phyloP scores from a whole-genome alignment of 2,888 invertebrate genomes.

The Eilema griseolum region DNA sequence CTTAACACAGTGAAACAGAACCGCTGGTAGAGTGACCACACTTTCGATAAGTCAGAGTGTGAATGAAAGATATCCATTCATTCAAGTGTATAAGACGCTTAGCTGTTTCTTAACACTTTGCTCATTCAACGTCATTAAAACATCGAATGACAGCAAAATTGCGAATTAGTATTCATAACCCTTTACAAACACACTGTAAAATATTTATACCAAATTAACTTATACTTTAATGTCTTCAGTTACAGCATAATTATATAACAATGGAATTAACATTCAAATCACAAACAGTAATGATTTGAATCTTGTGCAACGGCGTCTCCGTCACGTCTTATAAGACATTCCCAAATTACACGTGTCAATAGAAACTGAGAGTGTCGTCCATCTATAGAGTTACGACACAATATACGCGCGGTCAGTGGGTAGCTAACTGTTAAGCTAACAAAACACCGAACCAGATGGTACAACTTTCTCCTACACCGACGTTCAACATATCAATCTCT shows the following conservation, averaged over 20 bases:
- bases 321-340: slow-evolving; percentile 44
- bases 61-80: not conserved
- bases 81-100: not conserved
- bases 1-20: no score
- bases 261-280: not conserved
- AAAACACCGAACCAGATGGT: slow-evolving; percentile 61
- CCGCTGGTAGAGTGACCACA: not conserved
- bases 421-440: slow-evolving; percentile 69
- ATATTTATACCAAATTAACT: not conserved
- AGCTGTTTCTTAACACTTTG: not conserved
- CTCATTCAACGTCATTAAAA: not conserved
- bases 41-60: not conserved
- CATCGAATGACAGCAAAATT: no score
- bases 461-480: slow-evolving; percentile 73
- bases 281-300: slow-evolving; percentile 13
- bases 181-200: not conserved
- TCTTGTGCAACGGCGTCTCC: slow-evolving; percentile 51
- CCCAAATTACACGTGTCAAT: slow-evolving; percentile 65
- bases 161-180: not conserved
- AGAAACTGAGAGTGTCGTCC: slow-evolving; percentile 76
- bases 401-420: slow-evolving; percentile 51
- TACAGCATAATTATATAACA: not conserved
- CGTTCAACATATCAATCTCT: slow-evolving; percentile 66
- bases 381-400: slow-evolving; percentile 70
- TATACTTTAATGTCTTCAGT: not conserved